Conservation (phyloP, 2,797 vertebrate species). For the Coccyzus lansbergi region DNA sequence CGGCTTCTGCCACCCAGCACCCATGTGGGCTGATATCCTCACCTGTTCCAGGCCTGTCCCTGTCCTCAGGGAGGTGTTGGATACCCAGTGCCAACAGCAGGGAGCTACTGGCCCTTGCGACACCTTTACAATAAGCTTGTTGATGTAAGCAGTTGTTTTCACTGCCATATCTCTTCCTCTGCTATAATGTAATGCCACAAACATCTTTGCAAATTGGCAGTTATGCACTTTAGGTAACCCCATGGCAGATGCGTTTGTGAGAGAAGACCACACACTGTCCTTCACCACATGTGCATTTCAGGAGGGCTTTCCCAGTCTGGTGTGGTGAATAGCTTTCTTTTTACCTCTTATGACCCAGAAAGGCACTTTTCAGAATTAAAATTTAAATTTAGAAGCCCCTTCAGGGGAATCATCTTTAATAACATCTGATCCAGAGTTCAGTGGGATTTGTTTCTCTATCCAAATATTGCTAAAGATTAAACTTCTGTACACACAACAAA, state of each 20-base stretch:
- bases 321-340: not conserved
- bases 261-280: not conserved
- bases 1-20: fast-evolving
- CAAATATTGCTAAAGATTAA: not conserved
- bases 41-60: not conserved
- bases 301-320: not conserved
- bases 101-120: fast-evolving
- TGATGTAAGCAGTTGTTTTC: not conserved
- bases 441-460: not conserved
- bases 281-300: not conserved
- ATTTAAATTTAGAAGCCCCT: not conserved
- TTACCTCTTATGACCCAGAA: not conserved
- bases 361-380: not conserved
- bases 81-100: not conserved
- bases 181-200: no score
- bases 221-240: not conserved
- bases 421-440: not conserved
- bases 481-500: not conserved
- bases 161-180: no score
- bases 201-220: not conserved
- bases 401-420: not conserved
- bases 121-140: not conserved
- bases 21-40: fast-evolving
- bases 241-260: not conserved
- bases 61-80: fast-evolving